Base-by-base conservation (phyloP, 1,140 invertebrate species). In the Eriocheir sinensis region DNA sequence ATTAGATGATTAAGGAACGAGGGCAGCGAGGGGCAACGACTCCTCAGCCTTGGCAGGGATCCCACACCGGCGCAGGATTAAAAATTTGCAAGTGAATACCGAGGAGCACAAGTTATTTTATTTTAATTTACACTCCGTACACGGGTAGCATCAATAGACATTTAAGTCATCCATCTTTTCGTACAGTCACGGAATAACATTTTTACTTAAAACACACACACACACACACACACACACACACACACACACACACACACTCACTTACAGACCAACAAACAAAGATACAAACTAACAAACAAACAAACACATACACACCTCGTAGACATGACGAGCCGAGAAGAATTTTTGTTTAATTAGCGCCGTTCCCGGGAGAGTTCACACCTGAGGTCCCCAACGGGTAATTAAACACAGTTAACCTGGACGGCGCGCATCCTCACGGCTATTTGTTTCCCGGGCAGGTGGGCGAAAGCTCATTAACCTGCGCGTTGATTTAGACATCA, bases 281-380 rank as follows among this genome's bases (percentile, higher is more conserved):
- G 44, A 48, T 48, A 48, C 60, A 72, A n/a, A n/a, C 21, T 4
- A 72, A 12, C 60, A 72, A 21, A 12, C 8, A 12, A 21, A 8
- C 60, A 72, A 21, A 72, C 21, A 21, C 12, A 21, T 3, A 72
- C 60, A 72, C 60, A 72, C 60, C 60, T 21, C 60, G 4, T 48
- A n/a, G 44, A 48, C 44, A 48, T 48, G 44, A 48, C 44, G 60
- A 72, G n/a, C 60, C 60, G 60, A 72, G 60, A 72, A 72, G 17
- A 72, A 72, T 72, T 72, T 72, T 72, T 72, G 60, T 72, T 72
- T 72, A 72, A 72, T 72, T 72, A 72, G 60, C 60, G 60, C 60
- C 60, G 8, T 72, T 21, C 60, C 60, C 8, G 60, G 60, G 21
- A 72, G 60, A 72, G 12, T 72, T 72, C 60, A 72, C 60, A 72